These are phyloP conservation scores for Drosophila rellima DNA, from an alignment of 2,888 invertebrate species.

Conservation along the genomic window DNA sequence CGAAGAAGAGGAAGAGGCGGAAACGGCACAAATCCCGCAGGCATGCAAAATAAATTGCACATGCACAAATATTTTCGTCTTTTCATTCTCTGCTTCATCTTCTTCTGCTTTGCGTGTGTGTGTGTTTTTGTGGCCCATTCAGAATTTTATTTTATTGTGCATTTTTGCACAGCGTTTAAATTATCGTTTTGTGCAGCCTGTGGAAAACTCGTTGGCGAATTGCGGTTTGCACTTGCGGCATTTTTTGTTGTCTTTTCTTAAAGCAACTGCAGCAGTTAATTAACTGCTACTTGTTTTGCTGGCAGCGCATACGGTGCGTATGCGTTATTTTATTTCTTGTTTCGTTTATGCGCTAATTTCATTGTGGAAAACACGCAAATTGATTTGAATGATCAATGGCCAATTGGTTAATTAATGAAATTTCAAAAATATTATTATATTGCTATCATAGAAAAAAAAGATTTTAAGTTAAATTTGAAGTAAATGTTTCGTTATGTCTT, in stretches of 20 bases:
- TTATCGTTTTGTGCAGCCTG: slow-evolving; percentile 42
- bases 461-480: too few species aligned
- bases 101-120: slow-evolving; percentile 28
- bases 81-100: slow-evolving; percentile 51
- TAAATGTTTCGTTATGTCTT: too few species aligned
- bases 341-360: slow-evolving; percentile 43
- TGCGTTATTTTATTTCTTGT: slow-evolving; percentile 50
- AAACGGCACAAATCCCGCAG: slow-evolving; percentile 47
- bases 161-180: slow-evolving; percentile 55
- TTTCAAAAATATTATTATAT: not conserved
- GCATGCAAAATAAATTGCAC: slow-evolving; percentile 76
- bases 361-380: slow-evolving; percentile 38
- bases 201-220: slow-evolving; percentile 65
- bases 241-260: slow-evolving; percentile 9
- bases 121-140: slow-evolving; percentile 56
- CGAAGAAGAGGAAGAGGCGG: not conserved
- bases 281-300: slow-evolving; percentile 48
- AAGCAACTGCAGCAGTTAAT: slow-evolving; percentile 44
- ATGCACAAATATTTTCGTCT: slow-evolving; percentile 69
- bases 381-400: slow-evolving; percentile 27
- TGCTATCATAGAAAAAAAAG: not conserved
- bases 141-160: slow-evolving; percentile 65
- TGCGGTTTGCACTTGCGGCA: slow-evolving; percentile 51
- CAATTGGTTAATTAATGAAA: slow-evolving; percentile 1
- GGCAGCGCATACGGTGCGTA: slow-evolving; percentile 59